Base-by-base conservation (phyloP, 1,140 invertebrate genomes). In the Conus ventricosus region DNA sequence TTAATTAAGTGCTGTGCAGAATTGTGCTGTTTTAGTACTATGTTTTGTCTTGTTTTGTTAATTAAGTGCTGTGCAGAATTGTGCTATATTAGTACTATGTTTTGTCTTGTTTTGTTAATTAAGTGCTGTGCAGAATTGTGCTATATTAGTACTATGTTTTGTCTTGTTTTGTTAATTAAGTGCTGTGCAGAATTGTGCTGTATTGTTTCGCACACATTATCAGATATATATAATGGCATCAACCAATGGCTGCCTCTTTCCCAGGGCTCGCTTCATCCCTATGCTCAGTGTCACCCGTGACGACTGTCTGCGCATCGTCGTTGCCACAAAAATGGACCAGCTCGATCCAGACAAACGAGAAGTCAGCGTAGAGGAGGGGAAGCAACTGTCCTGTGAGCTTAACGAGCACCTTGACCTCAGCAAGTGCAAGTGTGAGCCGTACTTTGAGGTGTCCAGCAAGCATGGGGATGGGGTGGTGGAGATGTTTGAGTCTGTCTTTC, bases 401-500 rank as follows among this genome's bases (percentile, higher is more conserved):
- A 95, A 95, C 80, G 89, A 91, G 60, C 88, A 92, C 55, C 87
- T 93, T 7, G 91, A 93, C 60, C 13, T 92, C 6, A 87, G 67
- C n/a, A 91, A 90, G 88, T 67, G 92, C 15, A 87, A 90, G 11
- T 81, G 87, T 13, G 90, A 94, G 2, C 94, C 95, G 5, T 95
- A 95, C 89, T 95, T 95, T 92, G 95, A 95, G 88, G 95, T 95
- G 1, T 95, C 95, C 11, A 95, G 94, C 90, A 89, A 93, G 55
- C 92, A 89, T 67, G 94, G 94, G 27, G 67, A 92, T 8, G 94
- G 94, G 88, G 94, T 95, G 7, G 89, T 92, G 15, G 91, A 94
- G 54, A 91, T 95, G 84, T 95, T 95, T 92, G 94, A 95, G 85
- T 95, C 92, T 90, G 93, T 95, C 53, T 95, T 95, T 87, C 89